Percentiles rank a stretch among this genome's conserved stretches.
phyloP scores from a whole-genome alignment of 1,140 invertebrate genomes.

The Musca domestica region DNA sequence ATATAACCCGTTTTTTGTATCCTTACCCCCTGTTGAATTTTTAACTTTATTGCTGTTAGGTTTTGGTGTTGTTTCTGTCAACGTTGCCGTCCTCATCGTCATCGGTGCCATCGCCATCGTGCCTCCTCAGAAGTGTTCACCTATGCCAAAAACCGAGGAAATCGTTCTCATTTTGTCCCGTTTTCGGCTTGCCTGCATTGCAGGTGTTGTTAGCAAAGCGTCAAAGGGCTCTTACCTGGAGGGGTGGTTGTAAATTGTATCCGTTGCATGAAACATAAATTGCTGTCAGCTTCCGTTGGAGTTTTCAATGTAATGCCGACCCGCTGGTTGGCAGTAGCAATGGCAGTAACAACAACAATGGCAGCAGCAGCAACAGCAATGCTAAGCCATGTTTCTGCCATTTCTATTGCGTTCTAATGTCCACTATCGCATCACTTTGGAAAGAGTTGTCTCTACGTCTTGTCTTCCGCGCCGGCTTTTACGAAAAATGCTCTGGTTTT shows the following conservation, averaged over 20 bases:
- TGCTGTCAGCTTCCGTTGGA: conserved; percentile 19
- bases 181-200: conserved; percentile 7
- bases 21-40: too few relatives aligned
- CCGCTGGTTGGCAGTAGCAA: neutral
- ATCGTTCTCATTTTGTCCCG: neutral
- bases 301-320: neutral
- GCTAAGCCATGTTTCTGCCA: neutral
- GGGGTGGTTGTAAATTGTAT: conserved; percentile 20
- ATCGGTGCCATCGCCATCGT: too few relatives aligned
- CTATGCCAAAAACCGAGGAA: too few relatives aligned
- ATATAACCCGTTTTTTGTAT: too few relatives aligned
- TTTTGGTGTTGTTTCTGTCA: too few relatives aligned
- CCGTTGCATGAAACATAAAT: conserved; percentile 22
- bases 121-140: too few relatives aligned
- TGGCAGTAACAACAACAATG: neutral
- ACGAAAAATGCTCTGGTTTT: too few relatives aligned
- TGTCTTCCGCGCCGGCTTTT: too few relatives aligned
- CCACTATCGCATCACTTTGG: neutral
- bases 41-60: too few relatives aligned
- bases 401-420: conserved; percentile 11
- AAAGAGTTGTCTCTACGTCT: too few relatives aligned
- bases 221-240: conserved; percentile 10
- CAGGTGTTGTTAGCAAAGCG: conserved; percentile 18
- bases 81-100: too few relatives aligned
- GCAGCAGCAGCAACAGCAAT: neutral